Evolutionary conservation across 1,140 invertebrate species (phyloP).

Genomic region (Magallana ariakensis): DNA sequence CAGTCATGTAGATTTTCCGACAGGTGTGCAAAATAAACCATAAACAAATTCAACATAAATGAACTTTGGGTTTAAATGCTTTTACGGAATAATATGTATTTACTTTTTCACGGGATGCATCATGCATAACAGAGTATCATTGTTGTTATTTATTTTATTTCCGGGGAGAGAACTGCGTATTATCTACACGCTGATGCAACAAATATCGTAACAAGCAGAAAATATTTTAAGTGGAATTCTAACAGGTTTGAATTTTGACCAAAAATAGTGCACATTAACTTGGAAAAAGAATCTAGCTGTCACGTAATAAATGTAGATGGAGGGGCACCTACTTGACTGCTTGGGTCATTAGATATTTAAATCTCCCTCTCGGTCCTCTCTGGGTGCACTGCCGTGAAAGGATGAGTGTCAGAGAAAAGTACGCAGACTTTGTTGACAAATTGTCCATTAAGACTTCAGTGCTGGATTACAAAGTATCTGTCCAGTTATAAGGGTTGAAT

Average conservation of each 20-base stretch:
- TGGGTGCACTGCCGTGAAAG: neutral
- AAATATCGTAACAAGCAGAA: too few relatives aligned
- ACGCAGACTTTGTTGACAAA: neutral
- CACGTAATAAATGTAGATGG: neutral
- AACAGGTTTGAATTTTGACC: neutral
- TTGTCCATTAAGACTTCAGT: neutral
- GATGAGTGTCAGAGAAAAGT: neutral
- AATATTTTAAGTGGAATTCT: too few relatives aligned
- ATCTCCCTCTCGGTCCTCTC: neutral
- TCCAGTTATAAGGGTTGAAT: neutral
- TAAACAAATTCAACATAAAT: too few relatives aligned
- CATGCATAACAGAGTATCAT: too few relatives aligned
- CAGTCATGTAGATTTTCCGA: too few relatives aligned
- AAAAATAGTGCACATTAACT: neutral
- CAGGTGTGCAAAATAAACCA: too few relatives aligned
- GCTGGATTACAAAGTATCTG: neutral
- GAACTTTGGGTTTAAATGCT: too few relatives aligned
- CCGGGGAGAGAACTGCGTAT: too few relatives aligned
- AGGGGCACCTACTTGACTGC: neutral
- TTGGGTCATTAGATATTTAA: constrained; percentile 5
- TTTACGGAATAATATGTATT: too few relatives aligned
- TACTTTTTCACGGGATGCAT: too few relatives aligned
- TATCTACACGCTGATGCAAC: too few relatives aligned
- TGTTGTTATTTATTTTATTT: too few relatives aligned
- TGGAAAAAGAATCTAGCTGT: neutral